Evolutionary conservation across 35 echinoderm and acorn worm species (phyloP).

Genomic region (Hemicentrotus pulcherrimus): DNA sequence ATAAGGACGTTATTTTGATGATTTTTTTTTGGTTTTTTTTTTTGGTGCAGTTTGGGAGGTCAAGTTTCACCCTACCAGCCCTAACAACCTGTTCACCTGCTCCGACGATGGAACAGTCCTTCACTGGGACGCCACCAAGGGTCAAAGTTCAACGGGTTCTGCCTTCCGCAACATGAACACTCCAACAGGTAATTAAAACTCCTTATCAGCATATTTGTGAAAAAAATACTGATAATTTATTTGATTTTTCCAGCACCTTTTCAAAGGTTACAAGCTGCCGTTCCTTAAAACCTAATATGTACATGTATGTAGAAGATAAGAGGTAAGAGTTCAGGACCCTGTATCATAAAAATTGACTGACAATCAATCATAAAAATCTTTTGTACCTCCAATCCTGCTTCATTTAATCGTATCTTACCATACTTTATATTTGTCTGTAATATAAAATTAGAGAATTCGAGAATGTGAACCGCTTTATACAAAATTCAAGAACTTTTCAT

Average conservation of each 20-base stretch:
- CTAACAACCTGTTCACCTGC: slow-evolving; percentile 95
- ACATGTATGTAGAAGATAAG: no score
- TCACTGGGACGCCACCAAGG: slow-evolving; percentile 88
- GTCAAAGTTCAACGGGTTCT: slow-evolving; percentile 53
- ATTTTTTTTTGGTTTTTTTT: background rate
- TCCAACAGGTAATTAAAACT: slow-evolving; percentile 6
- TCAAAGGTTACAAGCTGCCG: background rate
- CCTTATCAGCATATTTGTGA: background rate
- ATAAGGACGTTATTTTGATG: no score
- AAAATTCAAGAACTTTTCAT: no score
- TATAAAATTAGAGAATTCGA: no score
- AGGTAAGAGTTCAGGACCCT: no score
- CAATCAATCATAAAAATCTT: no score
- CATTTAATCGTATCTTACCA: no score
- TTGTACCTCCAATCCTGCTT: no score
- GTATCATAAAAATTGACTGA: no score
- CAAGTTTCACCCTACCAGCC: slow-evolving; percentile 86
- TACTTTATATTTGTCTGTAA: no score
- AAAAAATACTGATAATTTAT: no score
- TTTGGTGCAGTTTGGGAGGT: slow-evolving; percentile 91
- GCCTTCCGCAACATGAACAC: slow-evolving; percentile 40
- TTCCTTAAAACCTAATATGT: background rate
- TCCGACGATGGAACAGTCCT: slow-evolving; percentile 95
- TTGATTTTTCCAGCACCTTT: background rate
- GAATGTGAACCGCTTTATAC: no score